Base-by-base conservation (phyloP, 1,140 invertebrate genomes). In the Temnothorax longispinosus region DNA sequence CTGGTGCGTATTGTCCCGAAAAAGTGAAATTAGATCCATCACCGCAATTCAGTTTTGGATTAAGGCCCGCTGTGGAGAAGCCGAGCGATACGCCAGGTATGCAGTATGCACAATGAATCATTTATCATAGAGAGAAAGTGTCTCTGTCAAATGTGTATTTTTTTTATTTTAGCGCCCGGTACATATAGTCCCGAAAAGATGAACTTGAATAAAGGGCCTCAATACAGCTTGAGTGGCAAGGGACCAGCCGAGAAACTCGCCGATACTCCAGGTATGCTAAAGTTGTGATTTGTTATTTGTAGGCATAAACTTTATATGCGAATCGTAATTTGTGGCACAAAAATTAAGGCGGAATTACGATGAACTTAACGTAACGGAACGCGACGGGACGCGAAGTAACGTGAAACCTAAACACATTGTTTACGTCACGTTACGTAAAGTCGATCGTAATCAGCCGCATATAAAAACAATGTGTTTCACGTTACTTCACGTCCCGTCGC, bases 11-110 rank as follows among this genome's bases (percentile, higher is more conserved):
- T 38, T 71, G 58, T 41, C 96, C 96, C 3, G 97, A 97, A 89
- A 97, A 97, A 92, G 96, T 96, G 18, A 96, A 97, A 60, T 94
- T 96, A 85, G 96, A 97, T 90, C 96, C 95, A 90, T 95, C 96
- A 60, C 96, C 96, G 38, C 92, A 96, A 41, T 97, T 96, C 91
- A 96, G 96, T 35, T 96, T 97, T 78, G 95, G 96, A 87, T 94
- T 96, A 60, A 96, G 96, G 75, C 95, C 95, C 2, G 95, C 95
- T 64, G 76, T 94, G 0, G 95, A 95, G 71, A 96, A 96, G 77
- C 91, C 94, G 7, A 96, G 94, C 88, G 94, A 96, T 82, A 96
- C 96, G 27, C 97, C 97, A 87, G 96, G 96, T 88, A 90, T 5
- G 27, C 27, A 27, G 27, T 27, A 27, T 27, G 27, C 27, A 27